These are phyloP conservation scores for Drosophila miranda DNA, from an alignment of 1,140 invertebrate species.

Conservation along the genomic window DNA sequence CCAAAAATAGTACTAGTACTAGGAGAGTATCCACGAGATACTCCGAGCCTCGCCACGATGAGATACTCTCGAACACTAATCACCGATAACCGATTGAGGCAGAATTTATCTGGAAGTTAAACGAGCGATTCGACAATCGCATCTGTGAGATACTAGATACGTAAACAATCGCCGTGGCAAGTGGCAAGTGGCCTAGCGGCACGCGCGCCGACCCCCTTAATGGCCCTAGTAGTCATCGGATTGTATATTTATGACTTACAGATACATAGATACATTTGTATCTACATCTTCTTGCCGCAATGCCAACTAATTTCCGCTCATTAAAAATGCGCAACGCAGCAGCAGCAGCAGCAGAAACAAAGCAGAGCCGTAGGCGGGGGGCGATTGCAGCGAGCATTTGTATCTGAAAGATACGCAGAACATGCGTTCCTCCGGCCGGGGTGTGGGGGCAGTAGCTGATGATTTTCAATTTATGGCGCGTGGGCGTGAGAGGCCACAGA, in stretches of 20 bases:
- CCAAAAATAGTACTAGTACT: slow-evolving; percentile 3
- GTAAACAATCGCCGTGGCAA: slow-evolving; percentile 39
- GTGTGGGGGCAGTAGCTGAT: slow-evolving; percentile 48
- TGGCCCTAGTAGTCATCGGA: slow-evolving; percentile 19
- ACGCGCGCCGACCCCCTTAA: no score
- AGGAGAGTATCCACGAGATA: no score
- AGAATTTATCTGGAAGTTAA: slow-evolving; percentile 69
- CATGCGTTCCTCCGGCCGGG: slow-evolving; percentile 62
- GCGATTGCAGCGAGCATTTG: slow-evolving; percentile 47
- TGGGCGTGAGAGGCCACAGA: slow-evolving; percentile 54
- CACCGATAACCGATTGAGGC: slow-evolving; percentile 53
- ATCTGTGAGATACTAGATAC: slow-evolving; percentile 17
- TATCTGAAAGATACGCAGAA: slow-evolving; percentile 73
- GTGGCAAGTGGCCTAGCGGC: slow-evolving; percentile 11
- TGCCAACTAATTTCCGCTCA: slow-evolving; percentile 78
- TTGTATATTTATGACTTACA: slow-evolving; percentile 63
- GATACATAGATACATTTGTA: slow-evolving; percentile 32
- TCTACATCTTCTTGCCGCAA: slow-evolving; percentile 54
- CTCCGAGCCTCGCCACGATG: not conserved
- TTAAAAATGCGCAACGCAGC: slow-evolving; percentile 66
- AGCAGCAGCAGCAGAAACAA: slow-evolving; percentile 19
- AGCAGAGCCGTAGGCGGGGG: slow-evolving; percentile 19
- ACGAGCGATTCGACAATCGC: slow-evolving; percentile 47
- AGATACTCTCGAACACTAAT: slow-evolving; percentile 26
- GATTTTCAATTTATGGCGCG: slow-evolving; percentile 65